These are phyloP conservation scores for Gobio gobio DNA, from an alignment of 2,113 vertebrate species.

Conservation along the genomic window DNA sequence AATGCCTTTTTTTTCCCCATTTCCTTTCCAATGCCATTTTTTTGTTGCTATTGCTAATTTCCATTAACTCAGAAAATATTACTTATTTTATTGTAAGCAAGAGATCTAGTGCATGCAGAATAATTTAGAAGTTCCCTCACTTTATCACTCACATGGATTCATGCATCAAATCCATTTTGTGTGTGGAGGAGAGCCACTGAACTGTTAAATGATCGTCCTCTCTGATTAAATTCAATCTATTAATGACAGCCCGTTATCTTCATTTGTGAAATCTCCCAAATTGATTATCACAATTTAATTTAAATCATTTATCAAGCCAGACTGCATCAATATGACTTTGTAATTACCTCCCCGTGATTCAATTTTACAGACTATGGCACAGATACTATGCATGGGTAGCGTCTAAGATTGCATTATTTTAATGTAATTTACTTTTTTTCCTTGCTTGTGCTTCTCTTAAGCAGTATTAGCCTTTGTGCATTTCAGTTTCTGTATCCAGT, in stretches of 20 bases:
- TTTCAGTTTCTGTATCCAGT: not conserved
- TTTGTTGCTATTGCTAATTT: not conserved
- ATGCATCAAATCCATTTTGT: not conserved
- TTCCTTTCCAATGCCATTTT: no score
- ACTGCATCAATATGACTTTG: conserved; percentile 48
- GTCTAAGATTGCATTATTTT: conserved; percentile 12
- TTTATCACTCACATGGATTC: not conserved
- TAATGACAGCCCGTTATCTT: conserved; percentile 6
- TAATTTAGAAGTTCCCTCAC: not conserved
- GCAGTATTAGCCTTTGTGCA: not conserved
- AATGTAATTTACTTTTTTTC: not conserved
- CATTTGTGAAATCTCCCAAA: conserved; percentile 9
- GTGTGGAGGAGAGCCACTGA: conserved; percentile 3
- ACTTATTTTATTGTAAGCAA: not conserved
- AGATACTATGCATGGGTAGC: not conserved
- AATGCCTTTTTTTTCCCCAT: not conserved
- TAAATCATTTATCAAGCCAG: conserved; percentile 35
- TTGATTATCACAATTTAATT: not conserved
- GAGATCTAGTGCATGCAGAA: not conserved
- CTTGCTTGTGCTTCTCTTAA: not conserved
- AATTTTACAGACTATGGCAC: conserved; percentile 38
- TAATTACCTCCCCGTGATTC: conserved; percentile 33
- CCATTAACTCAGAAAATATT: not conserved
- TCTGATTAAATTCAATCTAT: conserved; percentile 19
- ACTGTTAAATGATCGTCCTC: not conserved